Evolutionary conservation across 1,140 invertebrate species (phyloP), one percentile per base, ranked within the genome.

Genomic region (Cyclina sinensis): DNA sequence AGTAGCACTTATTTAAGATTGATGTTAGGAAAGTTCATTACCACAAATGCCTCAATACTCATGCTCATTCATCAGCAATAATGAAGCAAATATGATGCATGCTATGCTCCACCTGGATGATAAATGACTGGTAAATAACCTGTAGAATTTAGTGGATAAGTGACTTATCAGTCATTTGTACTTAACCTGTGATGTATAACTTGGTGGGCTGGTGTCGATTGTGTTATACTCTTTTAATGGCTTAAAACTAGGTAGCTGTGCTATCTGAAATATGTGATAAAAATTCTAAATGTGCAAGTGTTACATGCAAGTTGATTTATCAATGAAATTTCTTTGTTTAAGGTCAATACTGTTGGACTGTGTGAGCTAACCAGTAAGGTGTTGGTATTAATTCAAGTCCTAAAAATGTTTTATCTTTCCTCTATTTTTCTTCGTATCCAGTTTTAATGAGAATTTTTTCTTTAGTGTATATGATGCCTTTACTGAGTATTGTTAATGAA

Each of bases 211-310:
- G 2, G n/a, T 2, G 57, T 62, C 57, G 24, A 62, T 62, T 24
- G 57, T 62, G 24, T 27, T 27, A 62, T n/a, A 62, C 21, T 14
- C 24, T 24, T 62, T 43, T 27, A 62, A 62, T 62, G 57, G 57
- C 57, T 27, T 62, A 27, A 57, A 62, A 62, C 57, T 62, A 62
- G 7, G n/a, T 27, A 24, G 57, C 57, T 37, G 18, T 70, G 65
- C 32, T 37, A 70, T 70, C 65, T 70, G 1, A 70, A 70, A 70
- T 70, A 70, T 39, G 35, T 37, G 65, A 70, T 70, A 70, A 70
- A 70, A 70, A 70, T 70, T 70, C 65, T 39, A 70, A 37, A 70
- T 18, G 30, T 70, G 65, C 32, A 70, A 70, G 32, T 70, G 65
- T 70, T 65, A 37, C 0, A 37, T 32, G 35, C 14, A n/a, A 37